A percentile compares a stretch with the other conserved stretches of the same genome.
These are phyloP conservation scores for Catostomus latipinnis DNA, from an alignment of 2,797 vertebrate species.

Conservation along the genomic window DNA sequence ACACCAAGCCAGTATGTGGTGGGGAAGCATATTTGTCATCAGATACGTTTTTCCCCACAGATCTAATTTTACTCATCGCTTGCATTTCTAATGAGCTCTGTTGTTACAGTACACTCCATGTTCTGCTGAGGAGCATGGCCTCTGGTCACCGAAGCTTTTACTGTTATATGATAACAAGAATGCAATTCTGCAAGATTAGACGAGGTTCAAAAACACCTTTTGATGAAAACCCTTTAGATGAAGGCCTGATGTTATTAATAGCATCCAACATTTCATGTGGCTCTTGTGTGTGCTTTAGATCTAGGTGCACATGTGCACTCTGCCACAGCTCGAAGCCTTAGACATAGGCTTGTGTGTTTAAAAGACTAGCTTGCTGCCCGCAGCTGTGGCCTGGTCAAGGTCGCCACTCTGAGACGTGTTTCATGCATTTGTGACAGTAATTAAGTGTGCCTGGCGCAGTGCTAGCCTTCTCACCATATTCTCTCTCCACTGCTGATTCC, in stretches of 20 bases:
- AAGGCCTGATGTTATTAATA: slow-evolving; percentile 53
- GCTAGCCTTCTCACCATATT: slow-evolving; percentile 17
- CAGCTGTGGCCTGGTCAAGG: slow-evolving; percentile 62
- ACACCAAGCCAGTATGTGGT: slow-evolving; percentile 7
- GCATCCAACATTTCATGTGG: slow-evolving; percentile 24
- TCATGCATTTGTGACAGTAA: slow-evolving; percentile 59
- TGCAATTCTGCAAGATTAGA: slow-evolving; percentile 47
- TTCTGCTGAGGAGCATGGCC: slow-evolving; percentile 31
- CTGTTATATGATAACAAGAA: slow-evolving; percentile 56
- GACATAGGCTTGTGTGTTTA: slow-evolving; percentile 37
- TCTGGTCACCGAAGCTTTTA: slow-evolving; percentile 45
- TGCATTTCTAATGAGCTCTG: slow-evolving; percentile 57
- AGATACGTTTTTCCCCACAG: neutral
- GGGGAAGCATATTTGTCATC: slow-evolving; percentile 32
- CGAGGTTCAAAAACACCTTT: slow-evolving; percentile 34
- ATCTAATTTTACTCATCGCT: slow-evolving; percentile 13
- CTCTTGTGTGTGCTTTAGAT: slow-evolving; percentile 35
- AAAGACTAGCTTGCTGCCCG: slow-evolving; percentile 47
- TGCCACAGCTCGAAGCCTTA: slow-evolving; percentile 15
- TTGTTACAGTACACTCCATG: slow-evolving; percentile 47
- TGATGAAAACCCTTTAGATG: slow-evolving; percentile 42
- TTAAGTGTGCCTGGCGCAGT: slow-evolving; percentile 58
- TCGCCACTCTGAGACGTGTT: slow-evolving; percentile 56
- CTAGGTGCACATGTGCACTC: neutral
- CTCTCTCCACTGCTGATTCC: slow-evolving; percentile 11